phyloP scores from a whole-genome alignment of 2,113 vertebrate genomes.

The Genyomyrus donnyi region DNA sequence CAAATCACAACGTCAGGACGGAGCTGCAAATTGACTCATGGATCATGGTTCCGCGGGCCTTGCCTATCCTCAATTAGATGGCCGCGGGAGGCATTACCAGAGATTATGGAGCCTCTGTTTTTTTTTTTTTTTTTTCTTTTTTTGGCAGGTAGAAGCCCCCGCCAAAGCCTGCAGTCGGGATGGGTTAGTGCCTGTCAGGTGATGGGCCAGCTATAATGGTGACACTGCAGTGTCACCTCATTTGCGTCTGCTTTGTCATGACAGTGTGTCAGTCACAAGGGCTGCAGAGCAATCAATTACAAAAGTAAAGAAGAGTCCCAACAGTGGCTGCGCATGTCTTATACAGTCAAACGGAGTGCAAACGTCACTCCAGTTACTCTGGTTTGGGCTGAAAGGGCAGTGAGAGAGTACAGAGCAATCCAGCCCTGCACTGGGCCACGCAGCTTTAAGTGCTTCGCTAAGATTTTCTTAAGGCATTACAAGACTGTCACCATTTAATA shows the following conservation, averaged over 20 bases:
- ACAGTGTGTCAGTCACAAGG: neutral
- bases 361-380: slow-evolving; percentile 54
- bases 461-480: slow-evolving; percentile 55
- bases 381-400: slow-evolving; percentile 49
- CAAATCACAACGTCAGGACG: slow-evolving; percentile 32
- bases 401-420: slow-evolving; percentile 32
- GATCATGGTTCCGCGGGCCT: slow-evolving; percentile 23
- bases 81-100: slow-evolving; percentile 20
- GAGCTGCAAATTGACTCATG: slow-evolving; percentile 35
- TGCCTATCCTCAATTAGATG: slow-evolving; percentile 25
- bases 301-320: too few species aligned
- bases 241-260: neutral
- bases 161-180: neutral
- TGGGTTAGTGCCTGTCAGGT: slow-evolving; percentile 16
- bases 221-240: slow-evolving; percentile 24
- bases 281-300: neutral
- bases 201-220: slow-evolving; percentile 20
- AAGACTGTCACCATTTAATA: slow-evolving; percentile 52
- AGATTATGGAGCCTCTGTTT: slow-evolving; percentile 20
- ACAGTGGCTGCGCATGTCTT: neutral
- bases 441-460: slow-evolving; percentile 39
- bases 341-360: slow-evolving; percentile 38
- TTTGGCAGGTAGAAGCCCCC: slow-evolving; percentile 20
- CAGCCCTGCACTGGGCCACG: slow-evolving; percentile 39
- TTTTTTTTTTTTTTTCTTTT: neutral